Base-by-base conservation (phyloP, 2,797 vertebrate species). In the Lithobates pipiens region DNA sequence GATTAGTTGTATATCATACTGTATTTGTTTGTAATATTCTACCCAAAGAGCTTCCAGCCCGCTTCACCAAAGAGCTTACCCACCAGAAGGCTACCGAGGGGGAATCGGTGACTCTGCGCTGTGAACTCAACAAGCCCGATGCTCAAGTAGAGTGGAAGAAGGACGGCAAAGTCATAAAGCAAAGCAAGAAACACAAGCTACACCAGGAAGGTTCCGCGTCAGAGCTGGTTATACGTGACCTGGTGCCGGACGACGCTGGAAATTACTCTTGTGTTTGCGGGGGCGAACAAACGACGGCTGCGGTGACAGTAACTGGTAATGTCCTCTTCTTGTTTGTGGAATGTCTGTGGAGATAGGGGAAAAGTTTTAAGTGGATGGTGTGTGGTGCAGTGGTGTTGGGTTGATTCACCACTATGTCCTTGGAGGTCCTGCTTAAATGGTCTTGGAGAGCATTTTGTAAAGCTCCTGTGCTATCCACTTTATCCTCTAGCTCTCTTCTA, bases 191-290 rank as follows among this genome's bases (percentile, higher is more conserved):
- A 72, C 91, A 93, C 0, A 57, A 91, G 80, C 91, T 94, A 77
- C 93, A 85, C 6, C 93, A 93, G 86, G 93, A 80, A 0, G 93
- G 93, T 72, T 85, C 76, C 39, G 10, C 13, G 73, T 90, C 93
- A 0, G 91, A 92, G 86, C 88, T 94, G 86, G 68, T 27, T 5
- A 93, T 94, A 84, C 88, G 0, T 74, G 88, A 92, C 75, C 29
- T 93, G 89, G 90, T 89, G 18, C 50, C 89, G 76, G 91, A 92
- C 57, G 97, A 98, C 0, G 90, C 92, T 77, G 97, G 96, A n/a
- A 92, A 95, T 80, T 96, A 96, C 83, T 93, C 87, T 84, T 97
- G 96, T 63, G 91, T 94, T 25, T 93, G 95, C 42, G 97, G 95
- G 86, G 91, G 91, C 50, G 89, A 93, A 25, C 93, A 95, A 90